Percentiles rank a stretch among this genome's conserved stretches.
These are phyloP conservation scores for Gadus chalcogrammus DNA, from an alignment of 2,113 vertebrate genomes.

Conservation along the genomic window DNA sequence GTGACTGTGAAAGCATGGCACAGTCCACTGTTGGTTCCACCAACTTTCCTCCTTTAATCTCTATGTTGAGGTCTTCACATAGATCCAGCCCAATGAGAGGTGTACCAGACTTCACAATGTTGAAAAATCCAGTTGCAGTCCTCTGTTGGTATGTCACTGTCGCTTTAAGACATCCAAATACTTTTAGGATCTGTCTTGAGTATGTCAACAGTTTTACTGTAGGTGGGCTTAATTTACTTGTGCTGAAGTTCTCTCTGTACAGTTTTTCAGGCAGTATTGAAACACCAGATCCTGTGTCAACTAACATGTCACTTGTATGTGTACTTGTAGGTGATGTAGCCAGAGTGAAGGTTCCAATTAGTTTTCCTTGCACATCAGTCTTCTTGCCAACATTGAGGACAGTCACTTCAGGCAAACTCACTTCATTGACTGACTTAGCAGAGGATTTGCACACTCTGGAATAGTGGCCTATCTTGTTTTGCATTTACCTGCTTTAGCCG, in stretches of 20 bases:
- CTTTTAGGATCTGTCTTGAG: not conserved
- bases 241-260: no score
- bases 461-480: no score
- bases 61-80: not conserved
- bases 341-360: no score
- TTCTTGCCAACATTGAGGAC: no score
- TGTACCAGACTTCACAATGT: not conserved
- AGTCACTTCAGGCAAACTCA: no score
- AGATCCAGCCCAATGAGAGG: conserved; percentile 6
- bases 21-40: conserved; percentile 1
- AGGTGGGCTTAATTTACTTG: not conserved
- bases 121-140: not conserved
- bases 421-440: no score
- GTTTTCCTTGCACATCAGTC: not conserved
- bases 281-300: no score
- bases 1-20: not conserved
- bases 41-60: conserved; percentile 5
- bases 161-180: not conserved
- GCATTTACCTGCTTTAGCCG: no score
- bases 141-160: not conserved
- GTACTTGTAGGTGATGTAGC: no score
- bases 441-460: no score
- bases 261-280: no score
- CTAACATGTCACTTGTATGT: no score
- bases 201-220: not conserved